Conservation (phyloP, 2,113 vertebrate genomes). For the Apistogramma diplotaenia region DNA sequence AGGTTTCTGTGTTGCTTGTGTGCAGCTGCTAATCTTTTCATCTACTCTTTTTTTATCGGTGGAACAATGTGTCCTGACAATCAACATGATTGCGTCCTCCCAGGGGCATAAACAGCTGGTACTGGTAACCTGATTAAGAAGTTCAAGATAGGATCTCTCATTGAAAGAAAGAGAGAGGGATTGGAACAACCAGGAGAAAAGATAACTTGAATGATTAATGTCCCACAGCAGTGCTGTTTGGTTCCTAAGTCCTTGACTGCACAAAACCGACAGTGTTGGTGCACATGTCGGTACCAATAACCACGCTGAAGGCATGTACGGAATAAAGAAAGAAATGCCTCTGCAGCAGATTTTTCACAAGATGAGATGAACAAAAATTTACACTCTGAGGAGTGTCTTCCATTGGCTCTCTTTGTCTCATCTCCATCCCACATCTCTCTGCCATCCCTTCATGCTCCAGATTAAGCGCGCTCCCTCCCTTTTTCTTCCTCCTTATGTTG, state of each 20-base stretch:
- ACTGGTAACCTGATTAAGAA: conserved; percentile 68
- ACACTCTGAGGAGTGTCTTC: background rate
- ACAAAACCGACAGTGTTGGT: background rate
- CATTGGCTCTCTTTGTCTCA: background rate
- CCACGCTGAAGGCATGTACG: background rate
- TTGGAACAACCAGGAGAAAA: conserved; percentile 12
- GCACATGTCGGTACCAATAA: background rate
- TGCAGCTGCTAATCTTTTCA: conserved; percentile 51
- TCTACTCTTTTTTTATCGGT: conserved; percentile 45
- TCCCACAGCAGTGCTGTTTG: background rate
- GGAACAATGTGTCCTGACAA: conserved; percentile 70
- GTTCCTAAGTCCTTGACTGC: background rate
- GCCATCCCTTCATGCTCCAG: background rate
- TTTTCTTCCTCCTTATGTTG: conserved; percentile 11
- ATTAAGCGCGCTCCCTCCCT: conserved; percentile 3
- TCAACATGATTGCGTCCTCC: conserved; percentile 48
- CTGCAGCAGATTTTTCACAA: background rate
- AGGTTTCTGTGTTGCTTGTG: background rate
- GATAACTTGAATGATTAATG: conserved; percentile 43
- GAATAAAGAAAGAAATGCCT: background rate
- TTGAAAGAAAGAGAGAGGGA: conserved; percentile 29
- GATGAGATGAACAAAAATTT: background rate
- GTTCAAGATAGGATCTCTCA: conserved; percentile 60
- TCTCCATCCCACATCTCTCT: background rate
- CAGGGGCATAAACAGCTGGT: conserved; percentile 56